phyloP scores from a whole-genome alignment of 2,797 vertebrate species.

The Coluber constrictor region DNA sequence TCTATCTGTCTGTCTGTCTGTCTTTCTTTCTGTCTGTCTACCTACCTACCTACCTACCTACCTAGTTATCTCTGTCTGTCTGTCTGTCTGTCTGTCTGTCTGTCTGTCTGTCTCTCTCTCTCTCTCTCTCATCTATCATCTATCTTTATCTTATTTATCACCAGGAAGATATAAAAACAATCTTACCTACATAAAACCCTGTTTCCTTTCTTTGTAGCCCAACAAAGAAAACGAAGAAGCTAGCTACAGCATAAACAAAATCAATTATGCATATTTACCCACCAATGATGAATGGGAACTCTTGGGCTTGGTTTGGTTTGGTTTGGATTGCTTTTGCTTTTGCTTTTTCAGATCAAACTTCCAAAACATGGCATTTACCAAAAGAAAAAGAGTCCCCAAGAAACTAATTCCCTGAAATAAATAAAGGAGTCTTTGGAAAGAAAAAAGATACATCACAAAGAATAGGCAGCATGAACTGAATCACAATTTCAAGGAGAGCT shows the following conservation, averaged over 20 bases:
- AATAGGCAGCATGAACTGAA: slow-evolving; percentile 30
- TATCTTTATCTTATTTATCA: background rate
- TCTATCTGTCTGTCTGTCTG: too few species aligned
- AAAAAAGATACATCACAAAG: background rate
- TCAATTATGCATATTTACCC: background rate
- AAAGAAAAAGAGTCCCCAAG: background rate
- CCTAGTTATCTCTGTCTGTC: background rate
- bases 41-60: too few species aligned
- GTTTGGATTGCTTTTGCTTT: background rate
- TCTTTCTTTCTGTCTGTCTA: too few species aligned
- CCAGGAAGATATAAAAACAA: background rate
- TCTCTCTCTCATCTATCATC: too few species aligned
- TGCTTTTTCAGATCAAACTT: background rate
- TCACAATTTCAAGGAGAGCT: slow-evolving; percentile 28
- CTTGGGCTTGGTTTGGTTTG: background rate
- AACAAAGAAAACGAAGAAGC: slow-evolving; percentile 12
- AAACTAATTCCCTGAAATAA: slow-evolving; percentile 11
- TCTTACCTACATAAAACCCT: background rate
- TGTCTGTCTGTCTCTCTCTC: background rate
- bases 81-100: background rate
- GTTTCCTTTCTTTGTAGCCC: background rate
- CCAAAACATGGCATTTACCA: background rate
- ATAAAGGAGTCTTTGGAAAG: background rate
- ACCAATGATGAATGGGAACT: slow-evolving; percentile 28
- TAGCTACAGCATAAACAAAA: slow-evolving; percentile 23